Conservation (phyloP, 2,797 vertebrate species). For the Muraenolepis orangiensis region DNA sequence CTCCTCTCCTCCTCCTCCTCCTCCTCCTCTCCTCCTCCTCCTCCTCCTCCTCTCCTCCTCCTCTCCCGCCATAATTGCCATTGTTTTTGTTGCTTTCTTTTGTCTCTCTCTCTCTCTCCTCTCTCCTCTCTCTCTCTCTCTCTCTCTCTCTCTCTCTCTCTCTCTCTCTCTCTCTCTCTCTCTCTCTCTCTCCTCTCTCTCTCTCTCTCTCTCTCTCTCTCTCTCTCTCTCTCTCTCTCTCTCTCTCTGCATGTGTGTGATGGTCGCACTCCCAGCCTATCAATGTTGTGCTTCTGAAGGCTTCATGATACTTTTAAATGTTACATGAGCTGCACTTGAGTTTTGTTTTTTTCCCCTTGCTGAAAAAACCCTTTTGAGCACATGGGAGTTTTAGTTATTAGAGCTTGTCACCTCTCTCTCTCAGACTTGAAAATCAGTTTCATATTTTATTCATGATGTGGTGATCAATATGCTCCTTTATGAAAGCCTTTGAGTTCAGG, state of each 20-base stretch:
- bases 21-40: not conserved
- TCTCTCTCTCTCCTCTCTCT: constrained; percentile 21
- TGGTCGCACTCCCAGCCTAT: constrained; percentile 48
- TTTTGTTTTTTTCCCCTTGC: constrained; percentile 45
- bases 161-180: constrained; percentile 21
- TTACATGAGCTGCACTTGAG: constrained; percentile 66
- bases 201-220: constrained; percentile 18
- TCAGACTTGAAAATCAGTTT: constrained; percentile 2
- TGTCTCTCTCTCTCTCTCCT: not conserved
- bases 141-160: constrained; percentile 4
- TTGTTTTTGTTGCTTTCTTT: not conserved
- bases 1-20: not conserved
- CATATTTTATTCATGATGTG: not conserved
- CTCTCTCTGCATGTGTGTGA: not conserved
- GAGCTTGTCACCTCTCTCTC: not conserved
- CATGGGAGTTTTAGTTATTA: constrained; percentile 13
- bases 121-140: not conserved
- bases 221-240: constrained; percentile 50
- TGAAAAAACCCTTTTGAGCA: constrained; percentile 24
- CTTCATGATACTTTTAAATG: constrained; percentile 70
- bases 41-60: not conserved
- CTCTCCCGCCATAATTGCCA: not conserved
- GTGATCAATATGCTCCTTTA: not conserved
- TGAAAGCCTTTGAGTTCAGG: not conserved
- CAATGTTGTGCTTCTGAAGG: constrained; percentile 57